Evolutionary conservation across 2,888 invertebrate species (phyloP).

Genomic region (Hydriomena furcata): DNA sequence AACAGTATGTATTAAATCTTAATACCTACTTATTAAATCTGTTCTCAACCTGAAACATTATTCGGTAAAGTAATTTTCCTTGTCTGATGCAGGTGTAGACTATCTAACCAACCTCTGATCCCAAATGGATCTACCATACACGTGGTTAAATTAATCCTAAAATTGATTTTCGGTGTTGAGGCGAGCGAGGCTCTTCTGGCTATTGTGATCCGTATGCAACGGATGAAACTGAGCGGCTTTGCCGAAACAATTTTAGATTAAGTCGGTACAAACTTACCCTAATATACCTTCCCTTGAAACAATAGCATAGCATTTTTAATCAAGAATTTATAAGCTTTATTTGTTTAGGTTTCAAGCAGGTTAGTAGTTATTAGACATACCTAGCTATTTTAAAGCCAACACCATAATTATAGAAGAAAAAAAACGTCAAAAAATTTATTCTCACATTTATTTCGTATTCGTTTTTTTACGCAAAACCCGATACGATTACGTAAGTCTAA

Average conservation of each 20-base stretch:
- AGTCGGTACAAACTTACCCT: slow-evolving; percentile 6
- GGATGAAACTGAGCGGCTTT: slow-evolving; percentile 9
- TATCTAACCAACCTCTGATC: slow-evolving; percentile 20
- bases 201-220: slow-evolving; percentile 25
- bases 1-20: too few relatives aligned
- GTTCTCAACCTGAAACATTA: slow-evolving; percentile 5
- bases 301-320: too few relatives aligned
- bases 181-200: slow-evolving; percentile 14
- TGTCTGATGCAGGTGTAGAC: slow-evolving; percentile 24
- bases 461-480: too few relatives aligned
- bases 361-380: too few relatives aligned
- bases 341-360: too few relatives aligned
- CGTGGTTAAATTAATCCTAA: slow-evolving; percentile 26
- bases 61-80: slow-evolving; percentile 22
- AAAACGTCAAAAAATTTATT: too few relatives aligned
- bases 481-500: too few relatives aligned
- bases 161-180: slow-evolving; percentile 27
- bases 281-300: neutral
- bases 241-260: slow-evolving; percentile 8
- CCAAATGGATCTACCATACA: slow-evolving; percentile 17
- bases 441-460: too few relatives aligned
- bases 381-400: too few relatives aligned
- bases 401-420: too few relatives aligned
- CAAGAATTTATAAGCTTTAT: too few relatives aligned
- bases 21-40: too few relatives aligned